phyloP scores from a whole-genome alignment of 2,113 vertebrate genomes.

The Cololabis saira region DNA sequence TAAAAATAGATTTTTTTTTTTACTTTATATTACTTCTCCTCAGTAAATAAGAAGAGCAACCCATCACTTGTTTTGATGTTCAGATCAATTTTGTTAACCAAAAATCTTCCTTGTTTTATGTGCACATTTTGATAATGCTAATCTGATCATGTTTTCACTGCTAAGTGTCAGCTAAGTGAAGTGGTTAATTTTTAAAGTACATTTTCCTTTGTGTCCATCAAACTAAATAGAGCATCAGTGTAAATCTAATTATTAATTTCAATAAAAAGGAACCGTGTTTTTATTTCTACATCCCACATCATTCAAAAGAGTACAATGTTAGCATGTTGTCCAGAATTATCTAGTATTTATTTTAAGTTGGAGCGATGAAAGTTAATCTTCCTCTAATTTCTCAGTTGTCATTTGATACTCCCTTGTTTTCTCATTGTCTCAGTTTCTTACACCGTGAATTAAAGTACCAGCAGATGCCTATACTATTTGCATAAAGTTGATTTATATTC shows the following conservation, averaged over 20 bases:
- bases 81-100: neutral
- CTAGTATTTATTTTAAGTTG: too few species aligned
- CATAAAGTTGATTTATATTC: neutral
- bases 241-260: neutral
- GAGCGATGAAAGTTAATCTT: neutral
- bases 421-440: neutral
- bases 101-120: neutral
- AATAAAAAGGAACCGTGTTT: neutral
- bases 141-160: neutral
- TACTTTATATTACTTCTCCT: neutral
- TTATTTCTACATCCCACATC: neutral
- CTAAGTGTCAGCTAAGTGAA: neutral
- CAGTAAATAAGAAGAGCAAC: too few species aligned
- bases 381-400: neutral
- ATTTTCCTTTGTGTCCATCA: neutral
- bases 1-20: too few species aligned
- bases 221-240: neutral
- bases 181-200: neutral
- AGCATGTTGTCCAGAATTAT: neutral
- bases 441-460: neutral
- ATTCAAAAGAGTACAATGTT: neutral
- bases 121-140: neutral
- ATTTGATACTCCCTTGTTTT: neutral
- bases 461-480: slow-evolving; percentile 1
- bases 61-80: neutral